phyloP scores from a whole-genome alignment of 2,113 vertebrate genomes.

The Ceyx melanurus region DNA sequence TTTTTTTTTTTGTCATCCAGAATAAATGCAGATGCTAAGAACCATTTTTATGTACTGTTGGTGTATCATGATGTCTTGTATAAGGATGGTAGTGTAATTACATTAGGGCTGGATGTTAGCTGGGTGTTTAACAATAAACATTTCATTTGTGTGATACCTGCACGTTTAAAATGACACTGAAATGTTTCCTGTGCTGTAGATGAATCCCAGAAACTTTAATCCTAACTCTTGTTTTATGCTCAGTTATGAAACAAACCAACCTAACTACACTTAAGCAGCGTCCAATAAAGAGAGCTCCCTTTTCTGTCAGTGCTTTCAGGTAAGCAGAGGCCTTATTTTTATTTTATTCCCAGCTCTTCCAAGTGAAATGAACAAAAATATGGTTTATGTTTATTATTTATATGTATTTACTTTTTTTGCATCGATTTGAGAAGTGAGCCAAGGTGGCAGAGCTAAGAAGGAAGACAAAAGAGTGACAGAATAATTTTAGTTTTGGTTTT shows the following conservation, averaged over 20 bases:
- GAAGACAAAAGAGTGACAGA: background rate
- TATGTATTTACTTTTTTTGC: background rate
- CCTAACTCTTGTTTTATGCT: slow-evolving; percentile 53
- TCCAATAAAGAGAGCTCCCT: slow-evolving; percentile 90
- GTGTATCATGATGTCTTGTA: background rate
- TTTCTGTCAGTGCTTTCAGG: slow-evolving; percentile 93
- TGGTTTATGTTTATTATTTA: background rate
- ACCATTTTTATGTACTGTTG: background rate
- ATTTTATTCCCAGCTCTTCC: background rate
- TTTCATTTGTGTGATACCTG: background rate
- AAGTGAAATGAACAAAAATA: background rate
- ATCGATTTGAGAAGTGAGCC: background rate
- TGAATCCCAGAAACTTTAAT: background rate
- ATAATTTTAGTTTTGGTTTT: background rate
- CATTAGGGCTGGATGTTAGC: background rate
- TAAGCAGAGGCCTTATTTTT: slow-evolving; percentile 57
- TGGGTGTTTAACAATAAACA: background rate
- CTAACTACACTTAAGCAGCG: slow-evolving; percentile 90
- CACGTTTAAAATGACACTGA: background rate
- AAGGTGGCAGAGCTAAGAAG: background rate
- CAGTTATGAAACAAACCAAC: slow-evolving; percentile 94
- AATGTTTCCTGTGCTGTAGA: background rate
- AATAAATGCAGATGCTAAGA: background rate
- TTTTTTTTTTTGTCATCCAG: background rate
- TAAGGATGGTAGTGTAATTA: background rate